A percentile compares a stretch with the other conserved stretches of the same genome.
Conservation (phyloP, 2,113 vertebrate genomes). For the Tyrannus savana region DNA sequence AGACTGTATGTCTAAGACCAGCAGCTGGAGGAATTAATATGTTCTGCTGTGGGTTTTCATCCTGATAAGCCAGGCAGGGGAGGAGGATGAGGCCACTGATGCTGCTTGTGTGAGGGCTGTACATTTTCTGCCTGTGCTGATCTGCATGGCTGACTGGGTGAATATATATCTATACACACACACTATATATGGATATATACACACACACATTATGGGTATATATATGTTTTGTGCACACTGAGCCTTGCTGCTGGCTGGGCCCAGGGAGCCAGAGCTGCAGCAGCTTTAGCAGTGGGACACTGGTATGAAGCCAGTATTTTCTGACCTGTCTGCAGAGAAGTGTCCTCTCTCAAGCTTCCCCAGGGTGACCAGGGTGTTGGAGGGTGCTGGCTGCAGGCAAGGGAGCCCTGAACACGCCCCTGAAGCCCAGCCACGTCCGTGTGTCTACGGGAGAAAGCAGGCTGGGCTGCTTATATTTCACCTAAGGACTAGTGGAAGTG, state of each 20-base stretch:
- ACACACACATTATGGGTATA: not conserved
- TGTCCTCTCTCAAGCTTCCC: not conserved
- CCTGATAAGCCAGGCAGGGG: not conserved
- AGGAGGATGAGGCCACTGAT: not conserved
- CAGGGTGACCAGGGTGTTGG: not conserved
- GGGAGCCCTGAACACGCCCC: not conserved
- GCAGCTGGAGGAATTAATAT: not conserved
- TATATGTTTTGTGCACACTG: not conserved
- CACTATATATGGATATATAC: not conserved
- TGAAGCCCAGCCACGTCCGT: fast-evolving
- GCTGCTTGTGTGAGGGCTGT: not conserved
- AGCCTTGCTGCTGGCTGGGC: not conserved
- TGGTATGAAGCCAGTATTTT: fast-evolving
- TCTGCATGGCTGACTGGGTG: not conserved
- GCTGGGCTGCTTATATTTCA: not conserved
- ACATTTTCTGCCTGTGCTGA: not conserved
- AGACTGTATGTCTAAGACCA: not conserved
- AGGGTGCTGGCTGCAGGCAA: not conserved
- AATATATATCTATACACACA: not conserved
- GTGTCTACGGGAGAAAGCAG: not conserved
- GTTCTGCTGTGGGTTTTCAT: not conserved
- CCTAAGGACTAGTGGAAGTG: not conserved
- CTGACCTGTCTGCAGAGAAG: not conserved
- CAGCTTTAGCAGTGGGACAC: not conserved
- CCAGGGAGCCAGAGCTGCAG: not conserved